A percentile compares a stretch with the other conserved stretches of the same genome.
These are phyloP conservation scores for Pagetopsis macropterus DNA, from an alignment of 2,797 vertebrate species.

Conservation along the genomic window DNA sequence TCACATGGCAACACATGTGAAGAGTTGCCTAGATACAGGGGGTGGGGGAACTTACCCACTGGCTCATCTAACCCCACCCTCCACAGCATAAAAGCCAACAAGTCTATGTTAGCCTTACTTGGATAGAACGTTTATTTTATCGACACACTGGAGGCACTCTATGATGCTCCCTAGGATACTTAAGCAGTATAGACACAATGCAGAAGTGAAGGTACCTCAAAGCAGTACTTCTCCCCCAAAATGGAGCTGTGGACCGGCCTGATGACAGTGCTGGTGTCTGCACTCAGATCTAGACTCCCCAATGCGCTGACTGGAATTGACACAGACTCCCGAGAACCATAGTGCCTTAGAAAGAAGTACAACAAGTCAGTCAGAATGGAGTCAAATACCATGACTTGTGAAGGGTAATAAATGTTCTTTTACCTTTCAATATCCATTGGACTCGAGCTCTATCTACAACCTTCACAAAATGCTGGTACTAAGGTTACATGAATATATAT, in stretches of 20 bases:
- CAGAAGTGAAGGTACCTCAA: slow-evolving; percentile 85
- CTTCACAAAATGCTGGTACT: not conserved
- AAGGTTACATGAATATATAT: not conserved
- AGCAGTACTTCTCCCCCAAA: slow-evolving; percentile 92
- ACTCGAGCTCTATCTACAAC: not conserved
- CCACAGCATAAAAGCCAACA: slow-evolving; percentile 18
- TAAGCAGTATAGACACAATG: not conserved
- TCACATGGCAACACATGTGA: too few relatives aligned
- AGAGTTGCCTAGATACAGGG: too few relatives aligned
- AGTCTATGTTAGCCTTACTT: not conserved
- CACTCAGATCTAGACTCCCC: slow-evolving; percentile 87
- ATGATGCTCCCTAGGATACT: not conserved
- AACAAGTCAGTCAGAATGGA: slow-evolving; percentile 1
- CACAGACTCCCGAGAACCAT: slow-evolving; percentile 88
- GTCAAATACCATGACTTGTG: not conserved
- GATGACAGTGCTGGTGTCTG: slow-evolving; percentile 86
- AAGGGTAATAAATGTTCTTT: not conserved
- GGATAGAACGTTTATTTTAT: not conserved
- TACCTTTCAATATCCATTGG: not conserved
- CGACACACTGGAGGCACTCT: not conserved
- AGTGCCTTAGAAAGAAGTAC: slow-evolving; percentile 58
- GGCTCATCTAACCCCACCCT: too few relatives aligned
- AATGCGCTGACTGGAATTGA: slow-evolving; percentile 77
- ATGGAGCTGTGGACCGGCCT: slow-evolving; percentile 93
- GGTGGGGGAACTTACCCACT: too few relatives aligned